Evolutionary conservation across 1,140 invertebrate species (phyloP).

Genomic region (Drosophila pruinosa): DNA sequence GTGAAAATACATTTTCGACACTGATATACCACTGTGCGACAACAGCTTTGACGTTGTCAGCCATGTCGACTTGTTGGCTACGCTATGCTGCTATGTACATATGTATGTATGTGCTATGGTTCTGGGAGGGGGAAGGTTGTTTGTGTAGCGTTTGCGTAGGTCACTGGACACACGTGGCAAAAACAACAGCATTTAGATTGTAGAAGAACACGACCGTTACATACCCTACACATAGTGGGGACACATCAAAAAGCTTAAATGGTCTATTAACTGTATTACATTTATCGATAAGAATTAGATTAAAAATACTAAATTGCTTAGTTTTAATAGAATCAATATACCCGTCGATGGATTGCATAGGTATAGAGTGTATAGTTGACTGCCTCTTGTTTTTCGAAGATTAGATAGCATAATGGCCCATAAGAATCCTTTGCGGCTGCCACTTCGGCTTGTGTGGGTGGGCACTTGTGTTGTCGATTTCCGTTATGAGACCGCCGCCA

Average conservation of each 20-base stretch:
- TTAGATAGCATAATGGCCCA: constrained; percentile 23
- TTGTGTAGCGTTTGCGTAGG: constrained; percentile 10
- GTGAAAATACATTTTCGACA: too few relatives aligned
- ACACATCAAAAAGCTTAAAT: not conserved
- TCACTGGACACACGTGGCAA: constrained; percentile 25
- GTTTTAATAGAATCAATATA: too few relatives aligned
- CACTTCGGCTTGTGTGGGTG: too few relatives aligned
- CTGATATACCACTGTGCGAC: not conserved
- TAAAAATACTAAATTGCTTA: too few relatives aligned
- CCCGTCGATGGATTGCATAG: not conserved
- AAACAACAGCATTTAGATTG: constrained; percentile 3
- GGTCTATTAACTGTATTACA: not conserved
- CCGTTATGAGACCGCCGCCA: constrained; percentile 3
- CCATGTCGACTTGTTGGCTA: constrained; percentile 5
- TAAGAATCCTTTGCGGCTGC: constrained; percentile 12
- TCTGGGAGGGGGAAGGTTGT: constrained; percentile 2
- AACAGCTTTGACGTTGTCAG: not conserved
- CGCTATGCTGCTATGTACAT: constrained; percentile 3
- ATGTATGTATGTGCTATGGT: constrained; percentile 17
- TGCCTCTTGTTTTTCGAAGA: constrained; percentile 6
- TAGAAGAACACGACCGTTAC: not conserved
- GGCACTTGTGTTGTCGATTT: not conserved
- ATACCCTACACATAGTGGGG: not conserved
- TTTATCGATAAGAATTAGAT: not conserved
- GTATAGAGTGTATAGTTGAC: not conserved